phyloP scores from a whole-genome alignment of 2,888 invertebrate genomes.

The Acrobasis suavella region DNA sequence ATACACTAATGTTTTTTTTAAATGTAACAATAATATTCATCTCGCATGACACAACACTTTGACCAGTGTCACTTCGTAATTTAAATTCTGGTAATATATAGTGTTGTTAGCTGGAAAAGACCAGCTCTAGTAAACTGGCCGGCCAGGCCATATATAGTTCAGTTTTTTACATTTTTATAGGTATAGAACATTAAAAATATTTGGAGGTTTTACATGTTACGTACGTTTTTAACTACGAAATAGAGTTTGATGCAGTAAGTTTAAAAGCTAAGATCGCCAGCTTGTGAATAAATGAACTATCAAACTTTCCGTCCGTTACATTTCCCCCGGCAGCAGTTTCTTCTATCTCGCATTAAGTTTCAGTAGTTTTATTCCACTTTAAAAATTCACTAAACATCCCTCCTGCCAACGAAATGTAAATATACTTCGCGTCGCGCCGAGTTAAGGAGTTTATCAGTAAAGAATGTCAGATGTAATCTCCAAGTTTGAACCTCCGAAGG shows the following conservation, averaged over 20 bases:
- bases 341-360: background rate
- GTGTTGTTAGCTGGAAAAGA: too few relatives aligned
- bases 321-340: slow-evolving; percentile 5
- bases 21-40: too few relatives aligned
- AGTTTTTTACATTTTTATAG: too few relatives aligned
- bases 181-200: too few relatives aligned
- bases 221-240: too few relatives aligned
- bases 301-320: slow-evolving; percentile 7
- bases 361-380: background rate
- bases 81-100: too few relatives aligned
- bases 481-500: slow-evolving; percentile 4
- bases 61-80: too few relatives aligned
- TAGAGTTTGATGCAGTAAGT: background rate
- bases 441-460: slow-evolving; percentile 1
- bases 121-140: too few relatives aligned
- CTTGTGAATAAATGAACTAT: slow-evolving; percentile 5
- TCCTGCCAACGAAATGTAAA: background rate
- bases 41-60: too few relatives aligned
- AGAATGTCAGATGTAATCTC: background rate
- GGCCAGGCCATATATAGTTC: too few relatives aligned
- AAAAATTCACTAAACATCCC: slow-evolving; percentile 1
- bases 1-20: too few relatives aligned
- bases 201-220: too few relatives aligned
- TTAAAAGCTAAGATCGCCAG: background rate
- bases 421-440: background rate